These are phyloP conservation scores for Promerops cafer DNA, from an alignment of 2,113 vertebrate species.

Conservation along the genomic window DNA sequence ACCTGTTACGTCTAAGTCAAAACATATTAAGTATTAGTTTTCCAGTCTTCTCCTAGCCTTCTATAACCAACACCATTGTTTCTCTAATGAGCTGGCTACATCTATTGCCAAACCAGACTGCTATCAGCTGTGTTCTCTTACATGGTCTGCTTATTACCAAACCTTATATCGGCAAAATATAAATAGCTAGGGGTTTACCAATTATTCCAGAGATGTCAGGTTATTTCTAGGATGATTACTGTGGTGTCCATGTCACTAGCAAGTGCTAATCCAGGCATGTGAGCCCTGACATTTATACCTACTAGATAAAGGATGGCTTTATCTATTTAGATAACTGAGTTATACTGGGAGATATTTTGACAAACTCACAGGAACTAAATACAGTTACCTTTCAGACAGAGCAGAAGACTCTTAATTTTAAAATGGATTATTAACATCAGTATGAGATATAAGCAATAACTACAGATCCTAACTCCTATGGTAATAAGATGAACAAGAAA, in stretches of 20 bases:
- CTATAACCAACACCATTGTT: background rate
- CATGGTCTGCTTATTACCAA: background rate
- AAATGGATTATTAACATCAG: background rate
- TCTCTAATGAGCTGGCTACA: conserved; percentile 34
- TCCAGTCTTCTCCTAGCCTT: background rate
- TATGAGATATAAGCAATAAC: background rate
- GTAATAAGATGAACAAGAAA: background rate
- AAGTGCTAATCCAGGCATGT: background rate
- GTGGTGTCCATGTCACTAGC: background rate
- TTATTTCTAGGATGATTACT: background rate
- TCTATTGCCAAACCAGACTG: conserved; percentile 8
- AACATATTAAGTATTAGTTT: background rate
- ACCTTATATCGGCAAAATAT: background rate
- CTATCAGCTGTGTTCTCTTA: background rate
- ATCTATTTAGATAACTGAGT: background rate
- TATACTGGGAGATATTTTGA: background rate
- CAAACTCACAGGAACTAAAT: background rate
- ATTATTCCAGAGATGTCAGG: background rate
- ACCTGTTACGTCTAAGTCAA: background rate
- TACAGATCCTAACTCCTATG: background rate
- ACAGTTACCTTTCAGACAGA: background rate
- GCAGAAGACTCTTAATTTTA: background rate
- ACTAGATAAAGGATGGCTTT: background rate
- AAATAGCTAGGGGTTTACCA: background rate
- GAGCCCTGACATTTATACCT: background rate